Conservation (phyloP, 2,113 vertebrate species). For the Cololabis saira region DNA sequence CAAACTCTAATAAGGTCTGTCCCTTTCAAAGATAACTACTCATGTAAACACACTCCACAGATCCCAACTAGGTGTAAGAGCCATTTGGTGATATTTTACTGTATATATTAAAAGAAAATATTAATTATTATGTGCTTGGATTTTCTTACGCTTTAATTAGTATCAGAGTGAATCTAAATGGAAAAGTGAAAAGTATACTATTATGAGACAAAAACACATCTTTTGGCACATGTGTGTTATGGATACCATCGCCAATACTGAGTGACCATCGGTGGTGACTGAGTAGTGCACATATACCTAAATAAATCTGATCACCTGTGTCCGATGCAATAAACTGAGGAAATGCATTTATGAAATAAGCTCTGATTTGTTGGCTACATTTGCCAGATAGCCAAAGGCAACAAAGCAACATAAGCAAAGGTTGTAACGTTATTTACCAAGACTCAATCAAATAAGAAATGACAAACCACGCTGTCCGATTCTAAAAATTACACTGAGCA, state of each 20-base stretch:
- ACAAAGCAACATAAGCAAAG: constrained; percentile 73
- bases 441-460: constrained; percentile 80
- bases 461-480: constrained; percentile 79
- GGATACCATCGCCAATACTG: constrained; percentile 35
- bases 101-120: constrained; percentile 54
- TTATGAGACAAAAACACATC: constrained; percentile 12
- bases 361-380: constrained; percentile 70
- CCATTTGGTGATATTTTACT: constrained; percentile 43
- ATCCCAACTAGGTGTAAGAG: constrained; percentile 45
- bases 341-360: constrained; percentile 76
- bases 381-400: constrained; percentile 77
- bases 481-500: constrained; percentile 72
- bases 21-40: constrained; percentile 68
- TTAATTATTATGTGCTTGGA: constrained; percentile 45
- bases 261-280: constrained; percentile 30
- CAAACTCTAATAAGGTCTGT: constrained; percentile 80
- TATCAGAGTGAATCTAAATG: constrained; percentile 17
- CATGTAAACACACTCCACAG: constrained; percentile 67
- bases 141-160: constrained; percentile 31
- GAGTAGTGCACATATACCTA: constrained; percentile 60
- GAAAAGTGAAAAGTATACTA: constrained; percentile 26
- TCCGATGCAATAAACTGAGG: constrained; percentile 55
- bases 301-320: constrained; percentile 67
- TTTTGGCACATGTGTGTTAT: constrained; percentile 23
- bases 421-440: constrained; percentile 71